phyloP scores from a whole-genome alignment of 2,113 vertebrate species.

The Alouatta palliata region DNA sequence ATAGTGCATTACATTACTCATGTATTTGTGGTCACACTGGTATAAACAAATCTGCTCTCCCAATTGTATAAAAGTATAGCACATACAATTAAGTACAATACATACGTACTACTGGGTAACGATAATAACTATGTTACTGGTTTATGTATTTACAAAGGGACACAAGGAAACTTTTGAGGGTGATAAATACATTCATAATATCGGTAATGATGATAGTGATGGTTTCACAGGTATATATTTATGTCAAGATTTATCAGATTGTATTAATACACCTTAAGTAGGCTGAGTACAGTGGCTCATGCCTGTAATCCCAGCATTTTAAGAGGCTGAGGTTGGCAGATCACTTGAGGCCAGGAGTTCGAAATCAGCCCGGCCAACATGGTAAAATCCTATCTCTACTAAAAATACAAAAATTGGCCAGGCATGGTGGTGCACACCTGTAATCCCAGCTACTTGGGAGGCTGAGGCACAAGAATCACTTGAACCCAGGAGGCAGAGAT shows the following conservation, averaged over 20 bases:
- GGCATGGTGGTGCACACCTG: no score
- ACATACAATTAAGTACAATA: not conserved
- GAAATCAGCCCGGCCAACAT: no score
- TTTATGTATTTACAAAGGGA: not conserved
- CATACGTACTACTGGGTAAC: not conserved
- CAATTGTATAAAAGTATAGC: not conserved
- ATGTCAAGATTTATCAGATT: not conserved
- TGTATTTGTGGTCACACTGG: not conserved
- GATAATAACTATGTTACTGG: not conserved
- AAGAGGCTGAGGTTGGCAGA: no score
- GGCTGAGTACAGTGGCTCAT: no score
- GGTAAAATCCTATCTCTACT: no score
- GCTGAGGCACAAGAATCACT: no score
- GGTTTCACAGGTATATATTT: not conserved
- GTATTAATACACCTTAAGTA: not conserved
- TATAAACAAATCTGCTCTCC: not conserved
- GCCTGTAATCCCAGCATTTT: no score
- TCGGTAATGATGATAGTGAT: not conserved
- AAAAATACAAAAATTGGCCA: no score
- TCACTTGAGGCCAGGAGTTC: no score
- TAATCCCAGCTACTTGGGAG: no score
- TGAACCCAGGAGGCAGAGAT: no score
- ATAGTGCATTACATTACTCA: not conserved
- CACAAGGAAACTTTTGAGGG: not conserved
- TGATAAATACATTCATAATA: not conserved